Evolutionary conservation across 2,797 vertebrate genomes (phyloP).

Genomic region (Cossypha niveicapilla): DNA sequence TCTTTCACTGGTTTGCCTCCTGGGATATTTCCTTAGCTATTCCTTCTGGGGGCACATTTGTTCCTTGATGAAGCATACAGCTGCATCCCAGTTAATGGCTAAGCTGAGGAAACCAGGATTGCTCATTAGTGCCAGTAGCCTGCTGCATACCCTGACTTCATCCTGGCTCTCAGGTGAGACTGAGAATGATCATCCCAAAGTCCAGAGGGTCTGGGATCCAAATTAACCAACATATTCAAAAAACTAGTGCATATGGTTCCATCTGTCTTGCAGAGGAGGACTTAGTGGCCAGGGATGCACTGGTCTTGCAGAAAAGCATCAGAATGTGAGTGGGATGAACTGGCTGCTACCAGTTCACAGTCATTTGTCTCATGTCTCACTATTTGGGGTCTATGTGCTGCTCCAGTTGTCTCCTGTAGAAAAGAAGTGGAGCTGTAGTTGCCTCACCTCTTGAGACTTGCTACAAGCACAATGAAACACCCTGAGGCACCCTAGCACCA

Average conservation of each 20-base stretch:
- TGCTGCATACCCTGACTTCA: not conserved
- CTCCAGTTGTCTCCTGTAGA: not conserved
- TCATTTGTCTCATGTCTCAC: not conserved
- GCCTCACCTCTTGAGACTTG: not conserved
- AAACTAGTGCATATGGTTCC: not conserved
- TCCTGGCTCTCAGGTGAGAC: not conserved
- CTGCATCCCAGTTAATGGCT: not conserved
- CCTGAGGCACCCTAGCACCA: not conserved
- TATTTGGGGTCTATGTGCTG: not conserved
- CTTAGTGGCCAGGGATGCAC: rapidly evolving
- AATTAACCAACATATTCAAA: not conserved
- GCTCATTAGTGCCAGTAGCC: not conserved
- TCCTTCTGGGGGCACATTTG: not conserved
- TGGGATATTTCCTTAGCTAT: not conserved
- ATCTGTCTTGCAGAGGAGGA: not conserved
- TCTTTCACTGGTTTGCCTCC: not conserved
- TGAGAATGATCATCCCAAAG: not conserved
- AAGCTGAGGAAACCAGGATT: not conserved
- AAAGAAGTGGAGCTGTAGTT: not conserved
- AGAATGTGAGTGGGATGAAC: not conserved
- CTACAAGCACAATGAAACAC: not conserved
- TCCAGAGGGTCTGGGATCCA: not conserved
- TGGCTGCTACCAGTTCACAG: not conserved
- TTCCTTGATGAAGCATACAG: not conserved
- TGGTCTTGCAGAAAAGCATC: not conserved